Evolutionary conservation across 2,113 vertebrate genomes (phyloP), one percentile per base, ranked within the genome.

Genomic region (Aythya baeri): DNA sequence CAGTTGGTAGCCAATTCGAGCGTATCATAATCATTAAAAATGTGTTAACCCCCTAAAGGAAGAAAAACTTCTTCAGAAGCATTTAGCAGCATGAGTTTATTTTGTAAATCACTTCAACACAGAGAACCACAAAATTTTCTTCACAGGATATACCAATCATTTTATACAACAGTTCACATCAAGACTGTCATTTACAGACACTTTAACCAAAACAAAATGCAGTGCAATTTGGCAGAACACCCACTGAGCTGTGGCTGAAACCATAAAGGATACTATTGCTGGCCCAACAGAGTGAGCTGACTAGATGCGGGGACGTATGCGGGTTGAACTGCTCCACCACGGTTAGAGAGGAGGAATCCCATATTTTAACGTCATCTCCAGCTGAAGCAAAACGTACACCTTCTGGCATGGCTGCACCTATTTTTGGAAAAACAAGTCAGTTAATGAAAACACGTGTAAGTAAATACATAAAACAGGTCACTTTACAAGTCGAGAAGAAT

Each of bases 281-380:
- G 98, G 98, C 99, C 99, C 99, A 99, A 97, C 98, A 99, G 13
- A 99, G 93, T 23, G 99, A 99, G 73, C 98, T 98, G 27, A 99
- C 97, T 29, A 98, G 98, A 84, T 98, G 98, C 2, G 98, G 92
- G 65, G 94, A 59, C 8, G 90, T 97, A 81, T 99, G 99, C 0
- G 99, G 99, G 95, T 98, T 99, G 94, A 99, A 99, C 96, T 99
- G 99, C 94, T 99, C 99, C 98, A 99, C 95, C 54, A 98, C 94
- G 2, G 98, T 98, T 96, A 99, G 96, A 87, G 99, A 98, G 43
- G 97, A 97, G 2, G 98, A 98, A 94, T 99, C 99, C 99, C 99
- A 99, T 96, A 99, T 98, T 98, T 99, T 99, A 97, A 99, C 86
- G 22, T 98, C 99, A 97, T 99, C 99, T 83, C 99, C 99, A 1